These are phyloP conservation scores for Hormaphis cornu DNA, from an alignment of 1,140 invertebrate genomes.

Conservation along the genomic window DNA sequence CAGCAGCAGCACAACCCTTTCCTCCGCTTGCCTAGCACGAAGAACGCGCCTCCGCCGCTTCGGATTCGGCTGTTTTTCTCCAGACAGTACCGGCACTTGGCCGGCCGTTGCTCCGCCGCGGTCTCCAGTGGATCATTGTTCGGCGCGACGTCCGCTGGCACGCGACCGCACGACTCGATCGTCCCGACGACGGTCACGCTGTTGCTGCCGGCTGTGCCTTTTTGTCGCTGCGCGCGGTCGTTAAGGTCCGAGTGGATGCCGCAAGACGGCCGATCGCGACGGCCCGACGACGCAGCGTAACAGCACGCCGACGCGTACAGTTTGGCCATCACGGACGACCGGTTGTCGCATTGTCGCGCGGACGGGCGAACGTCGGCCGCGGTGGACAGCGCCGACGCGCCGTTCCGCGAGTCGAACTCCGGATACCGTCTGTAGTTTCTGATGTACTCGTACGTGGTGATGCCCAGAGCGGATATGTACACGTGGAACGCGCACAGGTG, in stretches of 20 bases:
- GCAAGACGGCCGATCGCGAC: constrained; percentile 4
- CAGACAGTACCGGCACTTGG: constrained; percentile 23
- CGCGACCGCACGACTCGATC: not conserved
- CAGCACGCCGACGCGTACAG: not conserved
- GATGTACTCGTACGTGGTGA: constrained; percentile 86
- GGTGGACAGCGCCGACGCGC: constrained; percentile 34
- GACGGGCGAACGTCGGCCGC: constrained; percentile 32
- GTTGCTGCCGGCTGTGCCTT: not conserved
- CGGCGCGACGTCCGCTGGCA: not conserved
- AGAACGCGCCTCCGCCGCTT: not conserved
- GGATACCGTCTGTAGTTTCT: constrained; percentile 47
- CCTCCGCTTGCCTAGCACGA: not conserved
- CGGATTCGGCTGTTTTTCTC: constrained; percentile 16
- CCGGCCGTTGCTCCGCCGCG: not conserved
- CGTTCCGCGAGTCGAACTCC: constrained; percentile 35
- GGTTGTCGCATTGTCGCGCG: not conserved
- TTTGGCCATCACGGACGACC: constrained; percentile 33
- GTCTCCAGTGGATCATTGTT: not conserved
- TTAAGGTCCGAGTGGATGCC: constrained; percentile 18
- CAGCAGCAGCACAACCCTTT: constrained; percentile 4
- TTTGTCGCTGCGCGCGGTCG: not conserved
- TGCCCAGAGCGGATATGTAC: constrained; percentile 70
- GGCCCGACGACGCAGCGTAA: not conserved
- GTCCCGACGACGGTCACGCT: not conserved
- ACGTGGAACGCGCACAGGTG: constrained; percentile 85